Evolutionary conservation across 2,888 invertebrate species (phyloP), one percentile per base, ranked within the genome.

Genomic region (Tipula helvola): DNA sequence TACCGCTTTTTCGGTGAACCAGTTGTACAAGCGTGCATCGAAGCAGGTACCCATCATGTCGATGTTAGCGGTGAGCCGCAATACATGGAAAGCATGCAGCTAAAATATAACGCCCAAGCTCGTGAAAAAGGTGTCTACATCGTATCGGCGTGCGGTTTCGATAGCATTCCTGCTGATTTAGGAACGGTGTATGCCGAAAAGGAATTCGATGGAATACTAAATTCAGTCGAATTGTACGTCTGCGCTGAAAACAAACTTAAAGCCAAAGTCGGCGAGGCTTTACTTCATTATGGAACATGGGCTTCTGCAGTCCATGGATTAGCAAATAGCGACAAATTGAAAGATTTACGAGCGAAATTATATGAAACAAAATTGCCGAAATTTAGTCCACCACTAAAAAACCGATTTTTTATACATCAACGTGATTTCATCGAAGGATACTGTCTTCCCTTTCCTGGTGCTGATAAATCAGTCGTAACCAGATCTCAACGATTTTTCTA

Each of bases 31-130:
- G 98, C 98, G 0, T 98, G 97, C 88, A 93, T 98, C 36, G 95
- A 95, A 87, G 93, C 94, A 85, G 94, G 94, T 87, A 94, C 98
- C 0, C 95, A 97, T 92, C 96, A 98, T 90, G 95, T 99, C 8
- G 99, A 99, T 91, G 95, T 99, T 52, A 96, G 95, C 89, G 99
- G 98, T 5, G 99, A 99, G 90, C 96, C 98, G 0, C 92, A 96
- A 95, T 98, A 94, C 90, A 94, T 98, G 91, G 97, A 98, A 91
- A 92, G 91, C 42, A 97, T 97, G 94, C 97, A 97, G 90, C 91
- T 97, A 87, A 93, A 96, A 88, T 98, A 98, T 91, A 92, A 95
- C 88, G 93, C 94, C 87, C 90, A 91, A 83, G 97, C 97, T 0
- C 92, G 94, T 89, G 94, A 96, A 88, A 95, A 95, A 10, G 95